Evolutionary conservation across 2,888 invertebrate species (phyloP), one percentile per base, ranked within the genome.

Genomic region (Drosophila lacicola): DNA sequence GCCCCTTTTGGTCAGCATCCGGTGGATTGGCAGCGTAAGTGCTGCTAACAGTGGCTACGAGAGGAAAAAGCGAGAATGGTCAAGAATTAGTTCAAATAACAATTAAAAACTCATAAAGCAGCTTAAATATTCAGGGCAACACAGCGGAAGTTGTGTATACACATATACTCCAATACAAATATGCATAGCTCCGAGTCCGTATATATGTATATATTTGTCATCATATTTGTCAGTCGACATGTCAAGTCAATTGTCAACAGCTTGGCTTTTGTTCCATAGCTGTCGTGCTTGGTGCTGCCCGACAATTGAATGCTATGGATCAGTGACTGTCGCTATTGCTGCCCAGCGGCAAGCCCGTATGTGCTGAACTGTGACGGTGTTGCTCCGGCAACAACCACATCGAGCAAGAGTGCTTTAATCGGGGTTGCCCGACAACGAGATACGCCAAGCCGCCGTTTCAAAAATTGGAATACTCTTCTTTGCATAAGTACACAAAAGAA

Each of bases 1-100:
- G 98, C 83, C 98, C 98, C 93, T 96, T 95, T 47, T 95, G 95
- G 88, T 96, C 96, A 91, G 96, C 96, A 93, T 96, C 96, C 44
- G 92, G 91, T 85, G 91, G 91, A 79, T 90, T 92, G 68, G 89
- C 91, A 58, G 92, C 91, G 46, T 79, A 77, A 61, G 74, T 80
- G 44, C 61, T 55, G 55, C 55, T 21, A 45, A 55, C 55, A 56
- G 67, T 71, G 64, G 71, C 89, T 90, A 53, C 2, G 44, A 42
- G 3, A 4, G 34, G 11, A 14, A 13, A 19, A 2, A 36, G 41
- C 21, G 29, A 17, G 2, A 56, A 37, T 14, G 0, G 44, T 10
- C n/a, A 6, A 37, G 10, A 63, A 62, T 62, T 70, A 78, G 53
- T 60, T 54, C 9, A 49, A 47, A 44, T 50, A 41, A 17, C 41